A percentile compares a stretch with the other conserved stretches of the same genome.
These are phyloP conservation scores for Arothron firmamentum DNA, from an alignment of 2,113 vertebrate species.

Conservation along the genomic window DNA sequence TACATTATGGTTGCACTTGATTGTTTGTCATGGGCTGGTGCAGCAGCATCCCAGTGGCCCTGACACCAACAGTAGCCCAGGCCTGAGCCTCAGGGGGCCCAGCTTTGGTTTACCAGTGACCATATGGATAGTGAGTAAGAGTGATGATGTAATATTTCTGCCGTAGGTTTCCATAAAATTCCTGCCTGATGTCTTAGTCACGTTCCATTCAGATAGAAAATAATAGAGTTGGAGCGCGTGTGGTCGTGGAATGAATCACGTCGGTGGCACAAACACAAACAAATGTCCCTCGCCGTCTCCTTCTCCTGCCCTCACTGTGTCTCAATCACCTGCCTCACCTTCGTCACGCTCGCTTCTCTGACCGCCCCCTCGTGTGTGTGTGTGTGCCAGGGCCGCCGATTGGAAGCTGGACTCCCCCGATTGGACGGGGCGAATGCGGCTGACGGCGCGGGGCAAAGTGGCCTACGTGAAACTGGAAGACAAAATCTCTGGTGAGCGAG, in stretches of 20 bases:
- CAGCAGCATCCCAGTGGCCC: constrained; percentile 31
- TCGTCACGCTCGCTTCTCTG: constrained; percentile 4
- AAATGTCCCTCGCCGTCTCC: constrained; percentile 2
- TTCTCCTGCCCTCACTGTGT: not conserved
- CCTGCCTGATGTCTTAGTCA: constrained; percentile 27
- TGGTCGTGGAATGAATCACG: constrained; percentile 15
- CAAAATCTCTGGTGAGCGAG: constrained; percentile 85
- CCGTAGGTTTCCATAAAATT: constrained; percentile 28
- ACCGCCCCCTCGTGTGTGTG: constrained; percentile 11
- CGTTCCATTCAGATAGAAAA: constrained; percentile 16
- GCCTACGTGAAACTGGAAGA: constrained; percentile 94
- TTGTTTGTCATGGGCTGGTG: constrained; percentile 19
- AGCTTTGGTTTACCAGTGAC: constrained; percentile 45
- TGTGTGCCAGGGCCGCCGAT: constrained; percentile 85
- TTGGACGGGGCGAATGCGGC: constrained; percentile 91
- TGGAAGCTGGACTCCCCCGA: constrained; percentile 97
- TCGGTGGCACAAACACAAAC: constrained; percentile 22
- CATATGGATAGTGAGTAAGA: constrained; percentile 44
- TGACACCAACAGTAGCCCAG: constrained; percentile 34
- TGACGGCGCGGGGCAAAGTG: constrained; percentile 91
- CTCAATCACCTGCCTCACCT: not conserved
- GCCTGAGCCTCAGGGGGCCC: constrained; percentile 24
- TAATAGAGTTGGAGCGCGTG: not conserved
- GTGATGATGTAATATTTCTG: constrained; percentile 47
- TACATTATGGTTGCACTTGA: too few relatives aligned